Conservation (phyloP, 2,797 vertebrate species). For the Semotilus atromaculatus region DNA sequence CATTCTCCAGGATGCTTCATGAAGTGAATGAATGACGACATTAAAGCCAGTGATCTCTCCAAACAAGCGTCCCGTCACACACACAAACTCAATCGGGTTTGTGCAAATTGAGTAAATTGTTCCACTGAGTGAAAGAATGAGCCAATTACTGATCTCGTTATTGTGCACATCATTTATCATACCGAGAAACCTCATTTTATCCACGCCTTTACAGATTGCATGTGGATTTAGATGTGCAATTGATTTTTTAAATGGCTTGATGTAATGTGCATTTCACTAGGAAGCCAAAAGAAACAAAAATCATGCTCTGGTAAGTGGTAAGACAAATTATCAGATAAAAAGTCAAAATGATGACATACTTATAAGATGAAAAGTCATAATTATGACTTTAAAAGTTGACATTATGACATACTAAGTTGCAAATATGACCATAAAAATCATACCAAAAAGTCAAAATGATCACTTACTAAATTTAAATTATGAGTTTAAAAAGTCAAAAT, state of each 20-base stretch:
- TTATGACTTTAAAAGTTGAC: no score
- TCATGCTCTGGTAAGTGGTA: background rate
- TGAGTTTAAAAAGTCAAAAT: no score
- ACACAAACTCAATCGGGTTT: slow-evolving; percentile 16
- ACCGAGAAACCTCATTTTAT: background rate
- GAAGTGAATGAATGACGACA: background rate
- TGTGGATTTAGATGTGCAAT: background rate
- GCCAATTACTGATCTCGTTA: slow-evolving; percentile 22
- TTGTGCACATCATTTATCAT: background rate
- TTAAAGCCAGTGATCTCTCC: background rate
- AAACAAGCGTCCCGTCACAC: background rate
- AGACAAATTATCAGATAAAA: background rate
- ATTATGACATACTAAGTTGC: no score
- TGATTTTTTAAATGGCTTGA: background rate
- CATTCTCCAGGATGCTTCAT: background rate
- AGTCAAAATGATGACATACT: no score
- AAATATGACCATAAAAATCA: no score
- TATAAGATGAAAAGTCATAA: no score
- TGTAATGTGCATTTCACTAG: background rate
- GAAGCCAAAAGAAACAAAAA: background rate
- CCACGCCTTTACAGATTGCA: background rate
- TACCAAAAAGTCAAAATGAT: no score
- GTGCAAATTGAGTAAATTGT: background rate
- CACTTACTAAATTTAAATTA: no score
- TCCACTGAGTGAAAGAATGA: slow-evolving; percentile 5